phyloP scores from a whole-genome alignment of 2,797 vertebrate genomes.

The Sylvia borin region DNA sequence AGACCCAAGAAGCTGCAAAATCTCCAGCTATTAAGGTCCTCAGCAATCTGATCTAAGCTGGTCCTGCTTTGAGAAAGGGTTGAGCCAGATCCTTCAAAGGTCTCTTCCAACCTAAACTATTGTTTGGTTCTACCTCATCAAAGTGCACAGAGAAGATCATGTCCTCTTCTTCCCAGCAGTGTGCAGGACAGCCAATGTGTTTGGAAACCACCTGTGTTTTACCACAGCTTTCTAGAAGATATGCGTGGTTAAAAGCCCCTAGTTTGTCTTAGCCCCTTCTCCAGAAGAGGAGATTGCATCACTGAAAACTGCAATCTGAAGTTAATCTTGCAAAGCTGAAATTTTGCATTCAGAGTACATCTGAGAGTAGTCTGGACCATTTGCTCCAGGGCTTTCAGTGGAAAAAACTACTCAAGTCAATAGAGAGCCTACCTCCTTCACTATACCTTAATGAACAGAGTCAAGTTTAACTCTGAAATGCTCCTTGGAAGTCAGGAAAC shows the following conservation, averaged over 20 bases:
- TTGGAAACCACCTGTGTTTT: background rate
- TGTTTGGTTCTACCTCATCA: background rate
- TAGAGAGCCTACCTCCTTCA: background rate
- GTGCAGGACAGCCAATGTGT: fast-evolving
- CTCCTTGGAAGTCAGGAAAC: background rate
- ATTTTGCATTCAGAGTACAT: background rate
- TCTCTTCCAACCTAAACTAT: background rate
- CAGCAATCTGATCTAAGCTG: background rate
- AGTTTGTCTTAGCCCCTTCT: background rate
- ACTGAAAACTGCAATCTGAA: background rate
- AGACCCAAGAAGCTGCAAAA: background rate
- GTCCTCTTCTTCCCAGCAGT: background rate
- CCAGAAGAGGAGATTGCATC: background rate
- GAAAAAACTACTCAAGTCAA: background rate
- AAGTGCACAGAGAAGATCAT: fast-evolving
- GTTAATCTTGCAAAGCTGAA: background rate
- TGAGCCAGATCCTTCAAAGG: background rate
- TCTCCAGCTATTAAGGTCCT: background rate
- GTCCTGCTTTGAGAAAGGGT: background rate
- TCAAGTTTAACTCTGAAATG: background rate
- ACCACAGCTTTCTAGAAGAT: background rate
- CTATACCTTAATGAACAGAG: background rate
- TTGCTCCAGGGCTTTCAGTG: background rate
- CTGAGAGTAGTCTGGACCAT: background rate
- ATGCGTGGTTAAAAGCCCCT: background rate